Evolutionary conservation across 2,113 vertebrate species (phyloP).

Genomic region (Melanerpes formicivorus): DNA sequence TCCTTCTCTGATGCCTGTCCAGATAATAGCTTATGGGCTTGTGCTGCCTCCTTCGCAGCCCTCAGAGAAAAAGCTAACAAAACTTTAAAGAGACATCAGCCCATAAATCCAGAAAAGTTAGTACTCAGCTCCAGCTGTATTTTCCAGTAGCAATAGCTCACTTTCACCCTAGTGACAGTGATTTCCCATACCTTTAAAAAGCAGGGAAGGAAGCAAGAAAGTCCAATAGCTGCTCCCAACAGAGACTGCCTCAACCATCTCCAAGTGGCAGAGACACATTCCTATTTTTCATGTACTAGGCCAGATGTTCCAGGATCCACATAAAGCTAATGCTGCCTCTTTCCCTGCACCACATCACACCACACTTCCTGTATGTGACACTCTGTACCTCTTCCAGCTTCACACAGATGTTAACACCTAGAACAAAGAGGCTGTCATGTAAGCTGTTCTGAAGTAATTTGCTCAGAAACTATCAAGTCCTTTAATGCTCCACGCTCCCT

Average conservation of each 20-base stretch:
- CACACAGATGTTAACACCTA: background rate
- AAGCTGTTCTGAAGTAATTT: background rate
- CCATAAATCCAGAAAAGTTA: background rate
- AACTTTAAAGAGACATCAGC: background rate
- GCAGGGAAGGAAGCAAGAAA: background rate
- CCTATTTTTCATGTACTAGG: fast-evolving
- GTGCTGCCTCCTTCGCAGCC: background rate
- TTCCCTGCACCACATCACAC: background rate
- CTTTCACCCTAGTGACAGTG: background rate
- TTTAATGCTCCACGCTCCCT: background rate
- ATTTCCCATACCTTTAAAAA: background rate
- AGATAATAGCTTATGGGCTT: background rate
- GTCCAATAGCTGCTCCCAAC: background rate
- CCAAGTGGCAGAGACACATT: background rate
- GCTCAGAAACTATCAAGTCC: background rate
- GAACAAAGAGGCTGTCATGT: background rate
- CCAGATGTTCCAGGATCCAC: background rate
- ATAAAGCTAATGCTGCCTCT: background rate
- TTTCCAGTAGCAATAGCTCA: background rate
- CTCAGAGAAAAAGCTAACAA: background rate
- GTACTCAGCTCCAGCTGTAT: background rate
- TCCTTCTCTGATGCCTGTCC: background rate
- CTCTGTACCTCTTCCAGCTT: background rate
- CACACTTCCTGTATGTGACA: fast-evolving
- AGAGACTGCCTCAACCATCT: background rate